These are phyloP conservation scores for Notarius lentiginosus DNA, from an alignment of 2,113 vertebrate genomes.

Conservation along the genomic window DNA sequence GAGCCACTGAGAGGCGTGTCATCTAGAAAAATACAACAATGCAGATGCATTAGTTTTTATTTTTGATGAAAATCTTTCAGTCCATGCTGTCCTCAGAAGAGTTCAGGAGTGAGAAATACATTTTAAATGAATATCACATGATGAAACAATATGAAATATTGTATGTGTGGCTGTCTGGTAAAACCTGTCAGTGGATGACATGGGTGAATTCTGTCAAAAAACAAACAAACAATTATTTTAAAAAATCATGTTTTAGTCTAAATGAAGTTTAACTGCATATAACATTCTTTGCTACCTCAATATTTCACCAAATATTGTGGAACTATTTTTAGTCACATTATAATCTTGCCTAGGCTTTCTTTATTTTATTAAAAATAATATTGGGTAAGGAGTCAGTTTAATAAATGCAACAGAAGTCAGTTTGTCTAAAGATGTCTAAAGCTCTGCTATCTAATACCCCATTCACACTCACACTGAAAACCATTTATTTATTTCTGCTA, in stretches of 20 bases:
- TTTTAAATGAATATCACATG: conserved; percentile 54
- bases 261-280: not conserved
- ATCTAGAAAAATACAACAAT: not conserved
- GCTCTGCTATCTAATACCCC: not conserved
- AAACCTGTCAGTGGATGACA: not conserved
- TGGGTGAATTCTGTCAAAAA: not conserved
- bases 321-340: not conserved
- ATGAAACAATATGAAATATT: conserved; percentile 23
- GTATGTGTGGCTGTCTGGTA: not conserved
- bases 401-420: not conserved
- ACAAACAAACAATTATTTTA: too few species aligned
- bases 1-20: not conserved
- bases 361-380: not conserved
- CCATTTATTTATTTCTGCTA: too few species aligned
- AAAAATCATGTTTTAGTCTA: not conserved
- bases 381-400: not conserved
- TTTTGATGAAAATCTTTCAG: conserved; percentile 15
- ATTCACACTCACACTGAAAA: too few species aligned
- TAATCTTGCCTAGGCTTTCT: not conserved
- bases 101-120: not conserved
- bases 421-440: not conserved
- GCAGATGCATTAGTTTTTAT: conserved; percentile 3
- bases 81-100: not conserved
- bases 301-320: not conserved
- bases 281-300: not conserved